Base-by-base conservation (phyloP, 1,140 invertebrate species). In the Meloidogyne exigua region DNA sequence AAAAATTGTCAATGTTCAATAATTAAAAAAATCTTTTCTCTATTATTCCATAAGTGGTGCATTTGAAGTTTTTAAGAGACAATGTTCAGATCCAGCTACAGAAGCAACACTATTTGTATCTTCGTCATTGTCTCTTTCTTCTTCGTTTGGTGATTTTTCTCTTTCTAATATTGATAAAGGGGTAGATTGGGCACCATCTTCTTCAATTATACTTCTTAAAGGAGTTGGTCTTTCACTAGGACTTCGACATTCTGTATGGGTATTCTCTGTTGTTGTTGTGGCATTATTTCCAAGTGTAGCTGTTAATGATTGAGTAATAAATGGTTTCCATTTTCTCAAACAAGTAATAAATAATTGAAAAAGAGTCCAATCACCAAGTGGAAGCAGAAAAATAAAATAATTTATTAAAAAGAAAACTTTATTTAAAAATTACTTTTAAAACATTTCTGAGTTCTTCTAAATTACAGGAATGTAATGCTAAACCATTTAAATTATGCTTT, bases 331-430 rank as follows among this genome's bases (percentile, higher is more conserved):
- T 69, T 82, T 76, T 32, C 87, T 80, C 5, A 87, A 72, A 12
- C 85, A 85, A 74, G 87, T 86, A 28, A 87, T 75, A 11, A 87
- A 67, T 39, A 87, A 67, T 71, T 79, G 77, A 44, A 87, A 71
- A 21, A 87, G 72, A 12, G 84, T 86, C 85, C 85, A 87, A 75
- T 87, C 85, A 36, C 85, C 85, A 12, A 87, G 76, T 21, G 80
- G 81, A 32, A 74, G 23, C 80, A 83, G 10, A 71, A 63, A 68
- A 68, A 75, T 25, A 36, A 39, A 81, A 36, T 49, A 21, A 68
- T 49, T 57, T 80, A n/a, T 32, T n/a, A 42, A 68, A n/a, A n/a
- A n/a, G n/a, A 32, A 68, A 23, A 39, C 11, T 21, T 21, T 44
- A 36, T 68, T 7, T 25, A 69, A 69, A 25, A 39, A 10, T 73